Evolutionary conservation across 2,888 invertebrate genomes (phyloP).

Genomic region (Melanchra persicariae): DNA sequence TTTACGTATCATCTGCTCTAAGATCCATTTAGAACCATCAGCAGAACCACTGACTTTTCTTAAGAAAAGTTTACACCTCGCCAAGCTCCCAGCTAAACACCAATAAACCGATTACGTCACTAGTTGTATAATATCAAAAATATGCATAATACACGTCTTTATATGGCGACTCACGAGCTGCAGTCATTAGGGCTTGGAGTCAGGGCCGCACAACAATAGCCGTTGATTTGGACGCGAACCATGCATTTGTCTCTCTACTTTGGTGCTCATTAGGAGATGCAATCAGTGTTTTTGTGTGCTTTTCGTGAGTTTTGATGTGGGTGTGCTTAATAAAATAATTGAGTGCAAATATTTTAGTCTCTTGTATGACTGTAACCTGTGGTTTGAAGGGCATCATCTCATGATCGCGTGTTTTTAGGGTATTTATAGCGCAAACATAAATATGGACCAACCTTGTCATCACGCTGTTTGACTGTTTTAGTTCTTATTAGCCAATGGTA

Average conservation of each 20-base stretch:
- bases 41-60: not conserved
- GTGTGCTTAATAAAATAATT: constrained; percentile 31
- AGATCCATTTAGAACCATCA: not conserved
- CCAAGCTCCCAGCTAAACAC: not conserved
- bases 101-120: constrained; percentile 14
- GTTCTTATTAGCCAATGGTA: too few species aligned
- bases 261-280: constrained; percentile 51
- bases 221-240: constrained; percentile 72
- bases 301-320: constrained; percentile 33
- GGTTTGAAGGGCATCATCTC: too few species aligned
- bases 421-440: too few species aligned
- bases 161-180: constrained; percentile 70
- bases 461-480: too few species aligned
- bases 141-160: constrained; percentile 50
- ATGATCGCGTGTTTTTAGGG: too few species aligned
- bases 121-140: constrained; percentile 32
- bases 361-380: not conserved
- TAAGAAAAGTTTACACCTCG: not conserved
- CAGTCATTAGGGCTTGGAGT: constrained; percentile 64
- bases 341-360: not conserved
- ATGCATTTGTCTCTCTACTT: constrained; percentile 64
- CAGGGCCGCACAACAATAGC: constrained; percentile 76
- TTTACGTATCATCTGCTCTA: not conserved
- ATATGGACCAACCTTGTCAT: too few species aligned
- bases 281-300: constrained; percentile 44